Evolutionary conservation across 2,113 vertebrate genomes (phyloP).

Genomic region (Todiramphus chloris): DNA sequence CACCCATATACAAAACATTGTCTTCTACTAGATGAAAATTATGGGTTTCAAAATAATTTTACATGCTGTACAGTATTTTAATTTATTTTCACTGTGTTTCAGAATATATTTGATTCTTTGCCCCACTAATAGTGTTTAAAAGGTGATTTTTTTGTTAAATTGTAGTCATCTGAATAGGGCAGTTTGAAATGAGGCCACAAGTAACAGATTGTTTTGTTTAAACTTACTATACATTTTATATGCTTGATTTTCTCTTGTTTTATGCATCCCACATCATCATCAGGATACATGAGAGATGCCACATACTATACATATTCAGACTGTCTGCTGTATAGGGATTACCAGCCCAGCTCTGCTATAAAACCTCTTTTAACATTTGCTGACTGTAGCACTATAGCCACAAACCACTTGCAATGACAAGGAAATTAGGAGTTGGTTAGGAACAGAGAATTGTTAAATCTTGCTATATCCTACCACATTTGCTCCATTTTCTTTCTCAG

Average conservation of each 20-base stretch:
- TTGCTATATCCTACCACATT: constrained; percentile 17
- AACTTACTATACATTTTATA: neutral
- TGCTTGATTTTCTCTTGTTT: neutral
- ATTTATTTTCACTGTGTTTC: neutral
- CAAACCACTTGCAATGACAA: constrained; percentile 54
- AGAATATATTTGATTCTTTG: neutral
- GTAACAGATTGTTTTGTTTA: constrained; percentile 9
- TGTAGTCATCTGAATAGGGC: neutral
- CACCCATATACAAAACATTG: neutral
- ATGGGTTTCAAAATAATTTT: neutral
- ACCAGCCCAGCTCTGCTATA: neutral
- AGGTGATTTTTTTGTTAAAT: neutral
- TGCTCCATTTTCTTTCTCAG: neutral
- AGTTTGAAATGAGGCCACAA: constrained; percentile 1
- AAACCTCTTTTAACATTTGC: constrained; percentile 55
- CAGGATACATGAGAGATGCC: neutral
- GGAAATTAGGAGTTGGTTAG: constrained; percentile 53
- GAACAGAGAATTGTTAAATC: constrained; percentile 39
- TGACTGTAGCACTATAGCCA: constrained; percentile 48
- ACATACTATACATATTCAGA: neutral
- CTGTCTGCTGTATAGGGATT: constrained; percentile 8
- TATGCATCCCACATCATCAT: neutral
- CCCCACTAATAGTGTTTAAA: neutral
- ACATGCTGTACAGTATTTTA: neutral
- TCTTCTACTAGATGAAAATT: neutral